A percentile compares a stretch with the other conserved stretches of the same genome.
Conservation (phyloP, 2,888 invertebrate species). For the Hyposoter didymator region DNA sequence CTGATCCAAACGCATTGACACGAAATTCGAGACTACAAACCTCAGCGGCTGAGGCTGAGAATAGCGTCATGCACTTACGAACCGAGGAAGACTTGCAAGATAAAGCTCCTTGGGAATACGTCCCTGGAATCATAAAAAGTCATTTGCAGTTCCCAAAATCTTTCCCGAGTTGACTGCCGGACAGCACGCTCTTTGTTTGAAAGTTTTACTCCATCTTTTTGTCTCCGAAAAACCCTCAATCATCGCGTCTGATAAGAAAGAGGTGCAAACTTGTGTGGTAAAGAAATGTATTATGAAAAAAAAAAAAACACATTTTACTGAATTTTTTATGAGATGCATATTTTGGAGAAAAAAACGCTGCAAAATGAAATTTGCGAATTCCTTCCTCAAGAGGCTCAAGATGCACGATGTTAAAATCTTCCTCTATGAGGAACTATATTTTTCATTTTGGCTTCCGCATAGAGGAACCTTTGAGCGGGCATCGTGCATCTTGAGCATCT, state of each 20-base stretch:
- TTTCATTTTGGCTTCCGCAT: too few relatives aligned
- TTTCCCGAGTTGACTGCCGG: constrained; percentile 67
- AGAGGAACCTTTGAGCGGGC: too few relatives aligned
- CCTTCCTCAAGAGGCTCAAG: too few relatives aligned
- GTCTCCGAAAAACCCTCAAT: constrained; percentile 67
- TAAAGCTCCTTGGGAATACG: constrained; percentile 50
- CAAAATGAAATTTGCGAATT: too few relatives aligned
- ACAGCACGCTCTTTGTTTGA: constrained; percentile 73
- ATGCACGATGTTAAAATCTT: too few relatives aligned
- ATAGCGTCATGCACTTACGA: background rate
- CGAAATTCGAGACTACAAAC: background rate
- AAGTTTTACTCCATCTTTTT: constrained; percentile 72
- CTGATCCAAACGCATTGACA: background rate
- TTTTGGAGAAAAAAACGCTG: too few relatives aligned
- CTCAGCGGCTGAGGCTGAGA: background rate
- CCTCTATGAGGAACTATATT: too few relatives aligned
- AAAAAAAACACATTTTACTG: background rate
- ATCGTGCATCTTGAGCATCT: too few relatives aligned
- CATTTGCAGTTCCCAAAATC: constrained; percentile 67
- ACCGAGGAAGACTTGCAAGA: background rate
- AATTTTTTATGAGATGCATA: too few relatives aligned
- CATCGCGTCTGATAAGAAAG: constrained; percentile 66
- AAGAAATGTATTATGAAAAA: background rate
- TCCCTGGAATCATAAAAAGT: constrained; percentile 73
- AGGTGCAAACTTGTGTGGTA: constrained; percentile 74